A percentile compares a stretch with the other conserved stretches of the same genome.
These are phyloP conservation scores for Sebastolobus altivelis DNA, from an alignment of 2,797 vertebrate species.

Conservation along the genomic window DNA sequence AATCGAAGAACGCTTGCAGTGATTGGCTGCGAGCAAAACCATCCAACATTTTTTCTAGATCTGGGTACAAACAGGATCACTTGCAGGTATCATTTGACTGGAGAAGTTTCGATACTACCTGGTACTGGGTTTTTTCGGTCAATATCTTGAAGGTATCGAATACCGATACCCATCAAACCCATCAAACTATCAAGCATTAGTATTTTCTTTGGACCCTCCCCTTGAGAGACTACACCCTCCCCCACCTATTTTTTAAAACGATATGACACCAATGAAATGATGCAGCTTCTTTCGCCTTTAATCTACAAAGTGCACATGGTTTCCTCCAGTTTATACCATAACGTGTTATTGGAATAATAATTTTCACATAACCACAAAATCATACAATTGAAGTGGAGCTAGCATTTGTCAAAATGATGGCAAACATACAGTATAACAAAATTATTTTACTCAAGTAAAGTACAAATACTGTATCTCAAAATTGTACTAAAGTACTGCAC, in stretches of 20 bases:
- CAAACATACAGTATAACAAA: background rate
- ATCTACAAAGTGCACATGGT: background rate
- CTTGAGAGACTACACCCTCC: background rate
- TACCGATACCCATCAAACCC: too few relatives aligned
- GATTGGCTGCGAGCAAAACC: too few relatives aligned
- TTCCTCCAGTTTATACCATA: background rate
- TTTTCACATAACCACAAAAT: background rate
- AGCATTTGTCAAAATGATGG: background rate
- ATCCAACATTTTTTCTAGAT: too few relatives aligned
- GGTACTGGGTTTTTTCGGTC: too few relatives aligned
- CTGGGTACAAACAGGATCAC: too few relatives aligned
- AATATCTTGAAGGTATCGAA: too few relatives aligned
- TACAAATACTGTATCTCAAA: background rate
- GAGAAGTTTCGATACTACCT: too few relatives aligned
- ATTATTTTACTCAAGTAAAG: background rate
- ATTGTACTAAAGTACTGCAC: background rate
- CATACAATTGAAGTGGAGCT: background rate
- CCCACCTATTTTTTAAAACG: background rate
- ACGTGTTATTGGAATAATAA: background rate
- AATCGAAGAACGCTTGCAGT: accelerated
- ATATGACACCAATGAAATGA: background rate
- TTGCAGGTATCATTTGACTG: too few relatives aligned
- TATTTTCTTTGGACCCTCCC: background rate
- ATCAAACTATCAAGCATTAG: background rate
- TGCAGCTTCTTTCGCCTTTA: background rate